Conservation (phyloP, 2,888 invertebrate species). For the Dynastes tityus region DNA sequence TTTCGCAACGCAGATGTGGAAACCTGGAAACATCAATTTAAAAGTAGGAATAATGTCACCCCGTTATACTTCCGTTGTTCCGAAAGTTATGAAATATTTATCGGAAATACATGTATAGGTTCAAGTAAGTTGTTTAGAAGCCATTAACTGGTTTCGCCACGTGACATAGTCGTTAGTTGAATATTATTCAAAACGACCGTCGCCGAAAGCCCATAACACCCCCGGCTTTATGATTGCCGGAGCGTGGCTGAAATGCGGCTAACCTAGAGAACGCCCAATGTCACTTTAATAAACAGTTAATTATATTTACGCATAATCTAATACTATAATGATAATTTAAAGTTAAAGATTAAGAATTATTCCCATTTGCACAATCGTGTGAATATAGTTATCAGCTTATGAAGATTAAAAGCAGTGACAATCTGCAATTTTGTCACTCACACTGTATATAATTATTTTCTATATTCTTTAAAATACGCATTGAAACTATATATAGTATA, state of each 20-base stretch:
- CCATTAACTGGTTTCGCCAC: conserved; percentile 57
- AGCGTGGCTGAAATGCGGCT: conserved; percentile 60
- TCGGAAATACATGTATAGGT: conserved; percentile 20
- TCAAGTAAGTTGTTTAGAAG: conserved; percentile 23
- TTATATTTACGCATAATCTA: conserved; percentile 23
- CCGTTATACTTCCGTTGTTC: background rate
- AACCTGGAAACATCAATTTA: background rate
- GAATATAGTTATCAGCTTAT: too few species aligned
- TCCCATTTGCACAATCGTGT: too few species aligned
- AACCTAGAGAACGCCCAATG: conserved; percentile 52
- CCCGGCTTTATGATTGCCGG: conserved; percentile 64
- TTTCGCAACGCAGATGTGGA: background rate
- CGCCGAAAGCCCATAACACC: conserved; percentile 63
- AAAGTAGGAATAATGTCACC: too few species aligned
- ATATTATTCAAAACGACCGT: conserved; percentile 65
- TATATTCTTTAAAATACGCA: too few species aligned
- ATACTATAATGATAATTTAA: background rate
- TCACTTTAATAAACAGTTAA: conserved; percentile 42
- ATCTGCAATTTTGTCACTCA: too few species aligned
- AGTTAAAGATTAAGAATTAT: too few species aligned
- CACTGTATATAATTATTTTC: too few species aligned
- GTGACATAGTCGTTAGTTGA: conserved; percentile 63
- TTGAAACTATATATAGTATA: too few species aligned
- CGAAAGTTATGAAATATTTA: conserved; percentile 29
- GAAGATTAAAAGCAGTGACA: too few species aligned